Conservation (phyloP, 1,140 invertebrate genomes). For the Nixonia krombeini region DNA sequence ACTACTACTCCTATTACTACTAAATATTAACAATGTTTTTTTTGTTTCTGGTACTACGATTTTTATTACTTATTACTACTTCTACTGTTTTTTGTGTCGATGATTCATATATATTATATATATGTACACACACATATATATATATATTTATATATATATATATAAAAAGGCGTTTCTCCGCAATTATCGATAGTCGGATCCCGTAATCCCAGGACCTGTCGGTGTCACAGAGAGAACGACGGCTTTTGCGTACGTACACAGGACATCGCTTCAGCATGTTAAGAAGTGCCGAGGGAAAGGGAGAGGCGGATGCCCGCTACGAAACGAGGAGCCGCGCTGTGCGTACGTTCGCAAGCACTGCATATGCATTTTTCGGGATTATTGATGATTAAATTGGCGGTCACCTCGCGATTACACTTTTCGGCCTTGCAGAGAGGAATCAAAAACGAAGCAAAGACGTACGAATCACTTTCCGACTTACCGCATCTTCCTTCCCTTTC, state of each 20-base stretch:
- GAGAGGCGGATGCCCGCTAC: constrained; percentile 10
- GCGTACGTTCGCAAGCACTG: too few relatives aligned
- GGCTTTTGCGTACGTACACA: constrained; percentile 8
- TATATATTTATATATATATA: constrained; percentile 20
- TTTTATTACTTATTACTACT: constrained; percentile 52
- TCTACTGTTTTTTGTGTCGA: constrained; percentile 62
- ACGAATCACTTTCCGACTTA: not conserved
- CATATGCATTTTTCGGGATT: too few relatives aligned
- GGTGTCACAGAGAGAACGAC: constrained; percentile 12
- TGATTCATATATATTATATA: constrained; percentile 44
- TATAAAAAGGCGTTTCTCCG: constrained; percentile 17
- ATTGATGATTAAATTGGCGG: too few relatives aligned
- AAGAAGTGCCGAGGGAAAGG: constrained; percentile 11
- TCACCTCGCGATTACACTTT: too few relatives aligned
- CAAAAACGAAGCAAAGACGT: not conserved
- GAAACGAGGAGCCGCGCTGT: too few relatives aligned
- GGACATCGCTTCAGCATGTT: constrained; percentile 27
- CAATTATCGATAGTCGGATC: constrained; percentile 11
- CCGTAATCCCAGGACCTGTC: not conserved
- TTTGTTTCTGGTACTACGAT: constrained; percentile 54
- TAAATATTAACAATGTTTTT: constrained; percentile 27
- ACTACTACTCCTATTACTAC: constrained; percentile 49
- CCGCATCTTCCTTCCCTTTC: constrained; percentile 4
- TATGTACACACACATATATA: constrained; percentile 15
- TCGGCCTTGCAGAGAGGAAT: not conserved